phyloP scores from a whole-genome alignment of 2,113 vertebrate species.

The Lophotis ruficrista region DNA sequence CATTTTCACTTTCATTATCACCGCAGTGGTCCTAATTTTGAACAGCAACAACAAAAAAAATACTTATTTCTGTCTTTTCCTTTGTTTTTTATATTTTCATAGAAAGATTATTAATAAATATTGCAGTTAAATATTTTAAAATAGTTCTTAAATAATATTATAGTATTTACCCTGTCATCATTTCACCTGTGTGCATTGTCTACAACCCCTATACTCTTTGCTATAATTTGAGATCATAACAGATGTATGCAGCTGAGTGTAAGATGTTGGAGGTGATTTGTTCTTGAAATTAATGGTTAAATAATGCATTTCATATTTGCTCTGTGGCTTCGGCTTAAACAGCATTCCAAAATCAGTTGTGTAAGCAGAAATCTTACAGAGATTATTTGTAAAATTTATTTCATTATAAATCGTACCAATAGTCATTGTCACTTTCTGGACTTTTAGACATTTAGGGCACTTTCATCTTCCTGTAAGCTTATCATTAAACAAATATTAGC shows the following conservation, averaged over 20 bases:
- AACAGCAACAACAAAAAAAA: neutral
- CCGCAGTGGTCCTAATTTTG: neutral
- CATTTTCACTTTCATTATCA: neutral
- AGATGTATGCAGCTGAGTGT: neutral
- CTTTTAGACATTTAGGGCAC: neutral
- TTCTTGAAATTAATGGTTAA: neutral
- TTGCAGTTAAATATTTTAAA: neutral
- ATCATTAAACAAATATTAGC: neutral
- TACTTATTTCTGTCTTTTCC: neutral
- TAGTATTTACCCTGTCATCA: neutral
- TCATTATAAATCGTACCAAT: neutral
- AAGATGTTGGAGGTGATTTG: neutral
- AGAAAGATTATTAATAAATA: neutral
- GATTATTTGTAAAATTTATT: neutral
- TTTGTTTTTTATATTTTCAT: accelerated
- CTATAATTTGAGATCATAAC: neutral
- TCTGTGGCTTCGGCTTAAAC: neutral
- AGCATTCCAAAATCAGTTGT: neutral
- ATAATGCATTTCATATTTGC: neutral
- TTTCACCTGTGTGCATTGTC: neutral
- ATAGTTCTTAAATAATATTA: neutral
- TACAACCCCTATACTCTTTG: neutral
- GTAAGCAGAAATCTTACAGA: neutral
- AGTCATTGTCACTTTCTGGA: neutral
- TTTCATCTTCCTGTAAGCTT: neutral